Conservation (phyloP, 53 echinoderm and acorn worm species). For the Stichopus horrens region DNA sequence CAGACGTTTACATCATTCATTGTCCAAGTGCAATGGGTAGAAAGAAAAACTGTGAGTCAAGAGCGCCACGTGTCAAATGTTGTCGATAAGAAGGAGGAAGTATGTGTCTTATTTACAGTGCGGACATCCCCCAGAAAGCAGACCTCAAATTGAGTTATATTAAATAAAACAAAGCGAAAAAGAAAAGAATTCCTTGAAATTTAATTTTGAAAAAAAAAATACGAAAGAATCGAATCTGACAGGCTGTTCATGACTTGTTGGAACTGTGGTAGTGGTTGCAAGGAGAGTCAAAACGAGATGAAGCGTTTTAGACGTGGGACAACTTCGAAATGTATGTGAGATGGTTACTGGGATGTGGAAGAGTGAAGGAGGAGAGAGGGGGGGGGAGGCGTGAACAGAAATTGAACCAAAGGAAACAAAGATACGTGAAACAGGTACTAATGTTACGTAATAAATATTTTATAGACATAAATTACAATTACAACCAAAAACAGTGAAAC, state of each 20-base stretch:
- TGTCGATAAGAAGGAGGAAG: neutral
- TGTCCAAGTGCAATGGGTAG: no score
- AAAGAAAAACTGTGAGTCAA: neutral
- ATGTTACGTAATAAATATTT: no score
- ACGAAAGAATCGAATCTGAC: neutral
- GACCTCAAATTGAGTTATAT: neutral
- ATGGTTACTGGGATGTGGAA: neutral
- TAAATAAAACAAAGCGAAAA: neutral
- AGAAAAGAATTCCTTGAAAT: neutral
- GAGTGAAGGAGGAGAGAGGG: neutral
- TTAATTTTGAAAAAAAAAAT: neutral
- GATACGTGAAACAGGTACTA: neutral
- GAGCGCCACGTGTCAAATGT: constrained; percentile 20
- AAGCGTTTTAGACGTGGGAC: no score
- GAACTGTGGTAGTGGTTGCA: no score
- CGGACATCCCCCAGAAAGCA: neutral
- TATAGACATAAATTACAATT: no score
- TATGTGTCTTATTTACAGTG: neutral
- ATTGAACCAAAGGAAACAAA: neutral
- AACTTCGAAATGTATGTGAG: no score
- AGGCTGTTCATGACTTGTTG: neutral
- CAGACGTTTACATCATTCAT: neutral
- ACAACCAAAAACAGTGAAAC: no score
- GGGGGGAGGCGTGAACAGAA: neutral
- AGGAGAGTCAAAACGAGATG: no score